These are phyloP conservation scores for Engraulis encrasicolus DNA, from an alignment of 2,113 vertebrate species.

Conservation along the genomic window DNA sequence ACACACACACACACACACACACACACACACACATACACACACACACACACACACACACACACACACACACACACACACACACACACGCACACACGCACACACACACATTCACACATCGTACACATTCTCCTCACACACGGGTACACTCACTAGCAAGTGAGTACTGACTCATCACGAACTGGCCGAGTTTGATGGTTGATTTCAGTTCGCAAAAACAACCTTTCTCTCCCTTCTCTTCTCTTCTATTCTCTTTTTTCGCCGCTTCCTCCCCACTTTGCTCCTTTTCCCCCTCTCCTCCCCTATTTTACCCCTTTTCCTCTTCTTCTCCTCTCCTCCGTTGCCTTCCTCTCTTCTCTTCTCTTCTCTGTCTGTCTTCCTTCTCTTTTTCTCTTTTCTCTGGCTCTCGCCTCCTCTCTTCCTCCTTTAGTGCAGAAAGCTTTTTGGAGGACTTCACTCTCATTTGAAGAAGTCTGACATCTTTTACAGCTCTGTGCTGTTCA, in stretches of 20 bases:
- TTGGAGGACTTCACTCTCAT: neutral
- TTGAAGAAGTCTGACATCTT: neutral
- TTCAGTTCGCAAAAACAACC: slow-evolving; percentile 7
- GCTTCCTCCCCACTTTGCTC: neutral
- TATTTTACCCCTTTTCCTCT: neutral
- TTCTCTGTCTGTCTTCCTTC: neutral
- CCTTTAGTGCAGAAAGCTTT: neutral
- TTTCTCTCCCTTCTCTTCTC: neutral
- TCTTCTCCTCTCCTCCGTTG: neutral
- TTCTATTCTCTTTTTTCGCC: neutral
- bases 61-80: neutral
- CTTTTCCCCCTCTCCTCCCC: neutral
- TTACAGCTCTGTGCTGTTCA: no score
- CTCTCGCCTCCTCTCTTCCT: neutral
- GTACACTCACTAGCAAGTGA: neutral
- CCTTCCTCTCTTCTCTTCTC: neutral
- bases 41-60: neutral
- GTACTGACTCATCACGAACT: slow-evolving; percentile 16
- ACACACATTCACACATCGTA: neutral
- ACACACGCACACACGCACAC: neutral
- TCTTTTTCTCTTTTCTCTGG: neutral
- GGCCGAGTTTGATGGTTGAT: slow-evolving; percentile 19
- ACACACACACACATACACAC: neutral
- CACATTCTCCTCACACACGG: no score
- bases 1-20: neutral